These are phyloP conservation scores for Lasioglossum lativentre DNA, from an alignment of 2,888 invertebrate species.

Conservation along the genomic window DNA sequence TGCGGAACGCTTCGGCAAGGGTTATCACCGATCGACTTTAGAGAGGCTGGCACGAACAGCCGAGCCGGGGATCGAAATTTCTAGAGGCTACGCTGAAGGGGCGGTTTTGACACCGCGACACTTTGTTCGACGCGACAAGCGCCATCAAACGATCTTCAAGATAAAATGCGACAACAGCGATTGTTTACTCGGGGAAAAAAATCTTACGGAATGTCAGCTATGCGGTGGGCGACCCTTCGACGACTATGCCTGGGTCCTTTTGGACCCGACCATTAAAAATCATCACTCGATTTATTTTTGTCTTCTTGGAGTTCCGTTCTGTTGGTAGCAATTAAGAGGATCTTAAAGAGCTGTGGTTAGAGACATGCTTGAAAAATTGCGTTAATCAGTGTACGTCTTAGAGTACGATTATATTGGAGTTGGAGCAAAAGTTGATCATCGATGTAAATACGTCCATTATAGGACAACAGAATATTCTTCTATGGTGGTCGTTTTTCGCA, in stretches of 20 bases:
- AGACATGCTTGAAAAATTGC: neutral
- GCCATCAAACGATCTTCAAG: neutral
- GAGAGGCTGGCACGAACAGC: slow-evolving; percentile 48
- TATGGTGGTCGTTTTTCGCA: neutral
- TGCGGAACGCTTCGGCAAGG: slow-evolving; percentile 56
- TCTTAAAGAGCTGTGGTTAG: neutral
- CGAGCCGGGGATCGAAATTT: slow-evolving; percentile 60
- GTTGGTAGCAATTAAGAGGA: neutral
- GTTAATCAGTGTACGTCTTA: neutral
- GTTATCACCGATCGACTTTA: slow-evolving; percentile 63
- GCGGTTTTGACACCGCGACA: slow-evolving; percentile 32
- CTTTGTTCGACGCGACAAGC: neutral
- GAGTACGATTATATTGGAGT: neutral
- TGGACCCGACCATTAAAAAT: neutral
- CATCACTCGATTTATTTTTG: no score
- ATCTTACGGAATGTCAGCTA: neutral
- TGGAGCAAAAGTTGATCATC: neutral
- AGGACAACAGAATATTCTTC: neutral
- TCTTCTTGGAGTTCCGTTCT: neutral
- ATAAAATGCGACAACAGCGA: neutral
- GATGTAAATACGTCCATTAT: no score
- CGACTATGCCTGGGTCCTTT: neutral
- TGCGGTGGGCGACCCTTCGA: neutral
- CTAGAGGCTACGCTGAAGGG: slow-evolving; percentile 46
- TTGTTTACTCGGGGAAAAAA: neutral